Percentiles rank a stretch among this genome's conserved stretches.
Conservation (phyloP, 2,797 vertebrate genomes). For the Sebastes ruberrimus region DNA sequence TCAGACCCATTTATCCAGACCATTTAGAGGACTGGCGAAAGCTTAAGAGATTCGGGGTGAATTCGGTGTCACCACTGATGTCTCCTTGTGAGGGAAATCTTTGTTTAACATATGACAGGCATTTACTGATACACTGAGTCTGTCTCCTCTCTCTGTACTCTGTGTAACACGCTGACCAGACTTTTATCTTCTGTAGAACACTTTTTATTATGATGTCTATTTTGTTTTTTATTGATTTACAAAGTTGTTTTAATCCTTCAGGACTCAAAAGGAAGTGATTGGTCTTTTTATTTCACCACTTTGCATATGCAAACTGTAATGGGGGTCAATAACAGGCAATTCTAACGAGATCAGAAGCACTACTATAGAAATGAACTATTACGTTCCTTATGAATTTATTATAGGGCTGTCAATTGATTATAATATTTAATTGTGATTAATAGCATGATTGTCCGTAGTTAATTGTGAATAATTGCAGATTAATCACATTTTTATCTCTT, state of each 20-base stretch:
- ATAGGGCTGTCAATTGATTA: too few species aligned
- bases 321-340: neutral
- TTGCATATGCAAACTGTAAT: neutral
- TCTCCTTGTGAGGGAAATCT: neutral
- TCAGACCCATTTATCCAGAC: constrained; percentile 45
- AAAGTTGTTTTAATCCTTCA: neutral
- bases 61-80: neutral
- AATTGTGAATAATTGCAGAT: too few species aligned
- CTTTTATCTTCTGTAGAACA: neutral
- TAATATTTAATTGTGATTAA: too few species aligned
- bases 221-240: neutral
- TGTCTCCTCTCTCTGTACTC: neutral
- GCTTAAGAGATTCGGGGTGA: neutral
- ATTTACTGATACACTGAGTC: neutral
- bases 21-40: constrained; percentile 13
- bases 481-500: too few species aligned
- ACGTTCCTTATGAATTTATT: neutral
- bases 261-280: neutral
- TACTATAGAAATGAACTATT: neutral
- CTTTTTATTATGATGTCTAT: neutral
- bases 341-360: too few species aligned
- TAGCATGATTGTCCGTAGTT: too few species aligned
- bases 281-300: neutral
- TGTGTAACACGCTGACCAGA: neutral
- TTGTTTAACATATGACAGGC: neutral